phyloP scores from a whole-genome alignment of 2,113 vertebrate species.

The Pionites leucogaster region DNA sequence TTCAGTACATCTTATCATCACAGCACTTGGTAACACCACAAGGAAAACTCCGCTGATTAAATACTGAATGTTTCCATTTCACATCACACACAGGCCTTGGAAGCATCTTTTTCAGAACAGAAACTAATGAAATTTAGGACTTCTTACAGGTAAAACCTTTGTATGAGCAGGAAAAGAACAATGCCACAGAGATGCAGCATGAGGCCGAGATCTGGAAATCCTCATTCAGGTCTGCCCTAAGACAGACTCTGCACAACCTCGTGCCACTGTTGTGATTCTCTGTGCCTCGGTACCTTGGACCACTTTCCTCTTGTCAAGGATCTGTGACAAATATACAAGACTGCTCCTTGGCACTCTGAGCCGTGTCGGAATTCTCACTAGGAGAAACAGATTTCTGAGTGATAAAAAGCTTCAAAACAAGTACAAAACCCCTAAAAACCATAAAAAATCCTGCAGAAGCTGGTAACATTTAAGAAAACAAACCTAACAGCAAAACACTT shows the following conservation, averaged over 20 bases:
- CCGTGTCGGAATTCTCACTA: not conserved
- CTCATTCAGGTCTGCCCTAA: not conserved
- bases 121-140: not conserved
- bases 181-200: accelerated
- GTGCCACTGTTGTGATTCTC: not conserved
- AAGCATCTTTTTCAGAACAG: not conserved
- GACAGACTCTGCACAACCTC: not conserved
- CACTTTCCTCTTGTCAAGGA: not conserved
- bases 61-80: not conserved
- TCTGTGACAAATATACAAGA: not conserved
- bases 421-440: not conserved
- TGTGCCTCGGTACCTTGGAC: not conserved
- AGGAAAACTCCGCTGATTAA: not conserved
- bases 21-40: not conserved
- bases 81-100: not conserved
- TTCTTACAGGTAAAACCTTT: not conserved
- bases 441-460: not conserved
- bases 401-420: not conserved
- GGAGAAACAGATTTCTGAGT: not conserved
- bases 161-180: accelerated
- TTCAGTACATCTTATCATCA: not conserved
- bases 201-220: not conserved
- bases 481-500: not conserved
- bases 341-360: not conserved
- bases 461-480: not conserved